These are phyloP conservation scores for Hystrix cristata DNA, from an alignment of 2,113 vertebrate species.

Conservation along the genomic window DNA sequence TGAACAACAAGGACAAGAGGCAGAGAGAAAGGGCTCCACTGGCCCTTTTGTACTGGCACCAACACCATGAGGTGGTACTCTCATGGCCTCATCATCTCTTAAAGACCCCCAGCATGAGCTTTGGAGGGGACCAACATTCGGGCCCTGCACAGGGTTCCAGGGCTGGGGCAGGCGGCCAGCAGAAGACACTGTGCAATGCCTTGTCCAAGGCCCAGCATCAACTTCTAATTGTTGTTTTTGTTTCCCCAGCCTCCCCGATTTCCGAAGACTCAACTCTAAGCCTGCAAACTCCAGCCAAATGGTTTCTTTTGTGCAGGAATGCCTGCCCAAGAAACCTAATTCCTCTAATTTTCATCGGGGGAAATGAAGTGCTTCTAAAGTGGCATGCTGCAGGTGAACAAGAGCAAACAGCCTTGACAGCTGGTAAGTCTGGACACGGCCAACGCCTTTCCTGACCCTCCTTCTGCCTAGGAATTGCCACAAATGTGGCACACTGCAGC, in stretches of 20 bases:
- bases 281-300: constrained; percentile 45
- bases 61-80: neutral
- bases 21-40: neutral
- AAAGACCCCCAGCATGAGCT: neutral
- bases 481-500: constrained; percentile 33
- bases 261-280: constrained; percentile 36
- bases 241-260: constrained; percentile 57
- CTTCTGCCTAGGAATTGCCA: constrained; percentile 51
- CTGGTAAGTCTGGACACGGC: neutral
- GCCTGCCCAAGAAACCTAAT: constrained; percentile 33
- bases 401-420: constrained; percentile 13
- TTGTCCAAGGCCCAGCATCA: neutral
- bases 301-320: constrained; percentile 36
- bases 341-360: constrained; percentile 41
- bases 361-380: constrained; percentile 37
- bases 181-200: neutral
- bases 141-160: no score
- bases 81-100: neutral
- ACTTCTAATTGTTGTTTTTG: neutral
- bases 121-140: no score
- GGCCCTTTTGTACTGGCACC: no score
- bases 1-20: neutral
- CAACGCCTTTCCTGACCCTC: neutral
- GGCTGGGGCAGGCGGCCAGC: neutral
- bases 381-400: constrained; percentile 20